Base-by-base conservation (phyloP, 2,888 invertebrate species). In the Agonum fuliginosum region DNA sequence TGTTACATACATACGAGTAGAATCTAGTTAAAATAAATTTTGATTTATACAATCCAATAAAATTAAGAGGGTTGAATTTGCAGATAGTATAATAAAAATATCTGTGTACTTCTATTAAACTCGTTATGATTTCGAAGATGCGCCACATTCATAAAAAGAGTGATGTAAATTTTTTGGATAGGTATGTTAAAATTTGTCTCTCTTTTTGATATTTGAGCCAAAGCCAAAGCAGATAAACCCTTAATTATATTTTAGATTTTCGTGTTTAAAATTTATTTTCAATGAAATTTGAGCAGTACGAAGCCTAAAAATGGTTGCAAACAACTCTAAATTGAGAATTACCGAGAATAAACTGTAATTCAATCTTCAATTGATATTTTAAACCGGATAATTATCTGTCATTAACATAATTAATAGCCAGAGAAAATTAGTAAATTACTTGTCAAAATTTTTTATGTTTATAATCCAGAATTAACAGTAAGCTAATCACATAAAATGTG, bases 351-450 rank as follows among this genome's bases (percentile, higher is more conserved):
- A 54, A 22, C 3, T 41, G 67, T 14, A 67, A 67, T 67, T 67
- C 24, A 67, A 67, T 67, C 37, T 6, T 37, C 0, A 41, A 22
- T 22, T 37, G 67, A 67, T 41, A 41, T 67, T 67, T 67, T 41
- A 67, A 67, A 37, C 37, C 67, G 37, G 19, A 62, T 19, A n/a
- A 62, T 62, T 62, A 62, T 62, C 62, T 62, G 62, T 67, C 67
- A 41, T 67, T 67, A 41, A 67, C 22, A 41, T 41, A 67, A 41
- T 67, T 67, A 41, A 67, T 67, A 3, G 19, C 37, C n/a, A 37
- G 67, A 30, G 30, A 54, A 54, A 54, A 54, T 48, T 48, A 48
- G 48, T 10, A 8, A 48, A n/a, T 37, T 3, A 37, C 12, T n/a
- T 37, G 37, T 37, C 37, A 37, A 37, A n/a, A 37, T n/a, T 37